These are phyloP conservation scores for Ametastegia equiseti DNA, from an alignment of 2,888 invertebrate species.

Conservation along the genomic window DNA sequence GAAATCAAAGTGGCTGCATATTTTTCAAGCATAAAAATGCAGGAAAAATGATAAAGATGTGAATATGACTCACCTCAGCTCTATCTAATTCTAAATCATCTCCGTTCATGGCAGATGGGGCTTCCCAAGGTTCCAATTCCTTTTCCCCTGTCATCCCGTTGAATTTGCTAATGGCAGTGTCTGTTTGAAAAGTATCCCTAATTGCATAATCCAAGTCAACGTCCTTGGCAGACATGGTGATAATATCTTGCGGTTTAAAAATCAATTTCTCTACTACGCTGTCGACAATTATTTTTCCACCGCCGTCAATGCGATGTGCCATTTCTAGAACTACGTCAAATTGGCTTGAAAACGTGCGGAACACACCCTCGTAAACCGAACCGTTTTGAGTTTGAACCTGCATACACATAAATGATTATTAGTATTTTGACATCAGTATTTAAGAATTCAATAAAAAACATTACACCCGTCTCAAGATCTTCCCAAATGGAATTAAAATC, in stretches of 20 bases:
- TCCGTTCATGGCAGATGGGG: conserved; percentile 78
- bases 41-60: too few species aligned
- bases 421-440: not conserved
- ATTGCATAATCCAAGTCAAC: conserved; percentile 94
- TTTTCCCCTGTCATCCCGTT: conserved; percentile 88
- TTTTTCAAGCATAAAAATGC: not conserved
- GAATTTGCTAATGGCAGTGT: conserved; percentile 92
- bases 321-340: conserved; percentile 94
- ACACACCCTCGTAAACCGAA: conserved; percentile 91
- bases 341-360: conserved; percentile 91
- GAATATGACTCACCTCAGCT: too few species aligned
- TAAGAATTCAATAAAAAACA: too few species aligned
- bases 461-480: too few species aligned
- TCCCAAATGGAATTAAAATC: too few species aligned
- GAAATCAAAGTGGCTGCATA: not conserved
- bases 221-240: conserved; percentile 89
- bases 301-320: conserved; percentile 88
- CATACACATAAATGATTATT: conserved; percentile 50
- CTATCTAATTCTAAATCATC: conserved; percentile 85
- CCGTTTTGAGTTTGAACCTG: conserved; percentile 89
- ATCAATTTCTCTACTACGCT: conserved; percentile 88
- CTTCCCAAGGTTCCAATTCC: conserved; percentile 95
- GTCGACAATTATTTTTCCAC: conserved; percentile 82
- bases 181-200: conserved; percentile 92
- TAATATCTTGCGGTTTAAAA: conserved; percentile 90